A percentile compares a stretch with the other conserved stretches of the same genome.
phyloP scores from a whole-genome alignment of 2,113 vertebrate genomes.

The Engystomops pustulosus region DNA sequence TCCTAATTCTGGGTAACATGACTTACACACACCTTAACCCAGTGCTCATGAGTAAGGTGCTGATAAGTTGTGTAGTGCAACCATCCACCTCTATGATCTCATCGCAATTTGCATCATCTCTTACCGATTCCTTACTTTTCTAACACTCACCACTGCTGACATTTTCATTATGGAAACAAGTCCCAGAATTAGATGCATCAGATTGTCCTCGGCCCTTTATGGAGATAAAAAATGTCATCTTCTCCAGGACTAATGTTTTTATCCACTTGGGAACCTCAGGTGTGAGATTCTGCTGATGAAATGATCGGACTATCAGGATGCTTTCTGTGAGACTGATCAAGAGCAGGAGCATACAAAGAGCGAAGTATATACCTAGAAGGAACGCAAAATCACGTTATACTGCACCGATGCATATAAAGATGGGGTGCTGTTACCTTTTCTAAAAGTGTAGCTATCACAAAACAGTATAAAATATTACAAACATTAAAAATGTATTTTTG shows the following conservation, averaged over 20 bases:
- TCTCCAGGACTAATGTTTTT: conserved; percentile 82
- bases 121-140: neutral
- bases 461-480: too few species aligned
- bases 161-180: conserved; percentile 61
- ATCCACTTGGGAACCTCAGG: conserved; percentile 86
- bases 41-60: neutral
- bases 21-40: too few species aligned
- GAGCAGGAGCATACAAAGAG: conserved; percentile 97
- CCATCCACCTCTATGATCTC: neutral
- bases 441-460: too few species aligned
- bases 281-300: conserved; percentile 92
- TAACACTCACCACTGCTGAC: conserved; percentile 68
- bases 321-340: conserved; percentile 94
- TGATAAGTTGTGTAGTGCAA: neutral
- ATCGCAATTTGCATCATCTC: too few species aligned
- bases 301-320: conserved; percentile 89
- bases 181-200: conserved; percentile 64
- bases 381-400: neutral
- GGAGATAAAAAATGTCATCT: conserved; percentile 78
- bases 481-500: too few species aligned
- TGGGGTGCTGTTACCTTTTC: too few species aligned
- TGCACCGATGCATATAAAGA: too few species aligned
- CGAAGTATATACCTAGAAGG: conserved; percentile 89
- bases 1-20: too few species aligned
- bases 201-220: conserved; percentile 74